Base-by-base conservation (phyloP, 2,797 vertebrate species). In the Ambastaia sidthimunki region DNA sequence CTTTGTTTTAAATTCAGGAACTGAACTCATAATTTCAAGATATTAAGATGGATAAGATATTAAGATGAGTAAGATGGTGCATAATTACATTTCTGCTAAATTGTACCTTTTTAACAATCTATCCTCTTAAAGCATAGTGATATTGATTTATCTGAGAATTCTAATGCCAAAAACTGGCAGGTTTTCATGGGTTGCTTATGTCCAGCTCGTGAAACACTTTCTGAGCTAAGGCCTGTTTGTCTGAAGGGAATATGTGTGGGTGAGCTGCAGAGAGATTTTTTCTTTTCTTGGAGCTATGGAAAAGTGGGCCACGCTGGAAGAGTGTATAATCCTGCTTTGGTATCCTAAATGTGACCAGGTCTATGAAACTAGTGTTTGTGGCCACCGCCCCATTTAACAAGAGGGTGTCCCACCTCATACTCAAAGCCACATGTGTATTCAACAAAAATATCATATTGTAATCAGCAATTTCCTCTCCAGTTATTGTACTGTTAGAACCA, bases 181-280 rank as follows among this genome's bases (percentile, higher is more conserved):
- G 19, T 47, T 44, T 78, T 41, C 47, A 70, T 19, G 1, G 23
- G 28, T 25, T 34, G 65, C 71, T 57, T 52, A 37, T 74, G 76
- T 79, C 76, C 76, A 79, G 66, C 52, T 63, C 37, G 48, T 52
- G 71, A 82, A 82, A 74, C 66, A 66, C 19, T 44, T 76, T 73
- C 60, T 74, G 52, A 78, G 70, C 60, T 63, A 74, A 76, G 31
- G 65, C 66, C 60, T 75, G 66, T 60, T 84, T 84, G 75, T 81
- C 83, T 84, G 66, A 70, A 75, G 79, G 66, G 76, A 75, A 76
- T 80, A 75, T 79, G 80, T 69, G 80, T 84, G 76, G 65, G 82
- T 41, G 80, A 78, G 34, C 55, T 65, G 66, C 72, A 77, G 78
- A 71, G 76, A 69, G 82, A 78, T 74, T 44, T 41, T 44, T 78